Evolutionary conservation across 23 tunicate species (phyloP).

Genomic region (Ascidia mentula): DNA sequence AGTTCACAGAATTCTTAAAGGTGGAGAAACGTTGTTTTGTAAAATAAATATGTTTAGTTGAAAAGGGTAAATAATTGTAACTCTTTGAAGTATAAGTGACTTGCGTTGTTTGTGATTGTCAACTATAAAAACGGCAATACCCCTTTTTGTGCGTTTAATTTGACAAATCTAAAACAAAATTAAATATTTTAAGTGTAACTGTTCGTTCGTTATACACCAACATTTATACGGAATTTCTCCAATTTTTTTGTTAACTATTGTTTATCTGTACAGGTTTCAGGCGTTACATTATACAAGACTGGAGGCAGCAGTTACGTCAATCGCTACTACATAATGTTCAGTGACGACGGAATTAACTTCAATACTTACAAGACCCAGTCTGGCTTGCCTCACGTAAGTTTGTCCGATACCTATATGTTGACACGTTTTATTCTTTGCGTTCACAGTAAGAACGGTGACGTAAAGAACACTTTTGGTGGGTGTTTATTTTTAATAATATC

Average conservation of each 20-base stretch:
- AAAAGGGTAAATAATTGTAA: neutral
- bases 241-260: neutral
- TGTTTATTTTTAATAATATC: too few species aligned
- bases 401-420: too few species aligned
- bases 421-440: too few species aligned
- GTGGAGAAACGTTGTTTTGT: constrained; percentile 5
- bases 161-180: too few species aligned
- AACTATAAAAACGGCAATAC: too few species aligned
- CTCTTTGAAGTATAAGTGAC: neutral
- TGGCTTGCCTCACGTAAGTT: constrained; percentile 65
- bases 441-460: too few species aligned
- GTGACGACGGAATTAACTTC: constrained; percentile 69
- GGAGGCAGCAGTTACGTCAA: constrained; percentile 38
- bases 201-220: too few species aligned
- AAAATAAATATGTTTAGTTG: neutral
- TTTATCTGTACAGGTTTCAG: constrained; percentile 48
- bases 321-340: constrained; percentile 50
- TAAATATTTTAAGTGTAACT: too few species aligned
- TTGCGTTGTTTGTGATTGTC: too few species aligned
- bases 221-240: too few species aligned
- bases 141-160: too few species aligned
- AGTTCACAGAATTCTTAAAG: constrained; percentile 74
- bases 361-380: constrained; percentile 39
- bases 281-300: constrained; percentile 58
- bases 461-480: too few species aligned